Base-by-base conservation (phyloP, 2,113 vertebrate genomes). In the Orthonyx spaldingii region DNA sequence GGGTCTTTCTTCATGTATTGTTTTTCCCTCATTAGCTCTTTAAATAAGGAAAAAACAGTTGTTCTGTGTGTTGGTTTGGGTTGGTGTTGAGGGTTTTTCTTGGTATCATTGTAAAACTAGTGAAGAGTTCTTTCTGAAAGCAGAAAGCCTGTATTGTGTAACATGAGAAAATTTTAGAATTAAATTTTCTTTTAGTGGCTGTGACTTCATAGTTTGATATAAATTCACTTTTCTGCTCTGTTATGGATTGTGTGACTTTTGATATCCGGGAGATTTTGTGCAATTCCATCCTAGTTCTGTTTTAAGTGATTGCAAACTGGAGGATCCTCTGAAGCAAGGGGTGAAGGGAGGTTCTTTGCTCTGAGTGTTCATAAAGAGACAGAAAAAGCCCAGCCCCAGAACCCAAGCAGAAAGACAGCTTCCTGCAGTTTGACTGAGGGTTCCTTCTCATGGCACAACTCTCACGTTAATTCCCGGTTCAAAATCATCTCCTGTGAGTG, bases 251-350 rank as follows among this genome's bases (percentile, higher is more conserved):
- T 8, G 16, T 42, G 39, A 28, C 33, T 89, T 50, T 12, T 7
- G 64, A 12, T 44, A 60, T 22, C 27, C 27, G 33, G 39, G 66
- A 24, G 42, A 24, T 17, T 68, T 83, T 57, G 7, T 32, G 9
- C 33, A 20, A 7, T 89, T 69, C 59, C 37, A 59, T 46, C 39
- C 19, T 65, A 35, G 9, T 70, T 95, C 59, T 92, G 12, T 91
- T 86, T 84, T 24, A 69, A 87, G 74, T 94, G 87, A 59, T 89
- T 94, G 47, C 84, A 88, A 69, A 56, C 33, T 80, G 71, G 61
- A 59, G 87, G 82, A 82, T 89, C 21, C 47, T 69, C 27, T 83
- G 79, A 46, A 46, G 52, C 32, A 12, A 70, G 63, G 87, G 69
- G 61, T 66, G 7, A 79, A 82, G 50, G 47, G 46, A 30, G 16